Evolutionary conservation across 2,113 vertebrate species (phyloP).

Genomic region (Haemorhous mexicanus): DNA sequence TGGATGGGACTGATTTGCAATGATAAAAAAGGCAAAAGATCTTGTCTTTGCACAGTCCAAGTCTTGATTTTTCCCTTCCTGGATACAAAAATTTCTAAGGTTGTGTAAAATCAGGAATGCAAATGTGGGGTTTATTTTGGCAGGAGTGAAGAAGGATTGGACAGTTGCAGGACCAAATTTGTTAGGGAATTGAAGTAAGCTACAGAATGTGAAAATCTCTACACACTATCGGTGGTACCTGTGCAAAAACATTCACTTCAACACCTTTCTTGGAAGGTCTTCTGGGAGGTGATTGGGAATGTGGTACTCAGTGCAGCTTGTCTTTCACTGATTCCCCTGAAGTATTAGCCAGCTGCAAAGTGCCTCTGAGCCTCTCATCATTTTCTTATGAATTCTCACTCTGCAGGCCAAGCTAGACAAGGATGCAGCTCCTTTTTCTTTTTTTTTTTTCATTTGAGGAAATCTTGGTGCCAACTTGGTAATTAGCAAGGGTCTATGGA

Average conservation of each 20-base stretch:
- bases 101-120: background rate
- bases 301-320: background rate
- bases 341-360: background rate
- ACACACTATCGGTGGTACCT: background rate
- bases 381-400: background rate
- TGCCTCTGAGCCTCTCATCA: background rate
- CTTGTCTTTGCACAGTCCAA: background rate
- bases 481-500: background rate
- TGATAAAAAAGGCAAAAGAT: background rate
- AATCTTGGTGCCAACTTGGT: background rate
- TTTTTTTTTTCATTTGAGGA: background rate
- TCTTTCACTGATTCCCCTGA: background rate
- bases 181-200: background rate
- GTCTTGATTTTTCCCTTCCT: background rate
- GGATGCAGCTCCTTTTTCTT: background rate
- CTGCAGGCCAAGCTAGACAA: background rate
- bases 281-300: background rate
- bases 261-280: background rate
- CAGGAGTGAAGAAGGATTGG: background rate
- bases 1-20: background rate
- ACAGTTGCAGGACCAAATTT: background rate
- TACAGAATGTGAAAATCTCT: background rate
- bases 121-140: background rate
- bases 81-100: background rate
- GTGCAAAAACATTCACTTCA: background rate